Evolutionary conservation across 2,888 invertebrate species (phyloP), one percentile per base, ranked within the genome.

Genomic region (Drosophila melanosoma): DNA sequence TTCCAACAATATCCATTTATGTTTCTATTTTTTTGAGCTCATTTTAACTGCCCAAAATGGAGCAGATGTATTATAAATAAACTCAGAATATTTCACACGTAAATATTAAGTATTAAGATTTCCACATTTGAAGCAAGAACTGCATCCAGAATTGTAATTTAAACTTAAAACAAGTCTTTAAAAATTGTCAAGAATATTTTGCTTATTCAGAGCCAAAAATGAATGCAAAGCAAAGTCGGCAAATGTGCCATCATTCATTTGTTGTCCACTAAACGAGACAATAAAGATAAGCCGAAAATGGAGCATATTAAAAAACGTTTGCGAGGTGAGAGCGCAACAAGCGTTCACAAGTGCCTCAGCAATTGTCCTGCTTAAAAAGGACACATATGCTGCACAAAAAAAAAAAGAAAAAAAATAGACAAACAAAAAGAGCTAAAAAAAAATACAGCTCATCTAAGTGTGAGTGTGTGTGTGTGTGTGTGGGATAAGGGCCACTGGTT

Each of bases 241-340:
- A 65, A 66, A 65, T 48, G 58, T 40, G 35, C 79, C 70, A 91
- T 91, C 87, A 83, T 81, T 91, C 85, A 83, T 88, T 69, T 61
- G 71, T 38, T 81, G 74, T 68, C 85, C 84, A 91, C 92, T 91
- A 91, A 91, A 91, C 89, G 91, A 83, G 87, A 84, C 90, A 87
- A 92, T 92, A 92, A 92, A 92, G 93, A 92, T 92, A 92, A 91
- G 82, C 82, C 77, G 58, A 85, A 86, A 88, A 82, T 82, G 83
- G 81, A 82, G 79, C 87, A 83, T 83, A 90, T 88, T 89, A 87
- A 86, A 82, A 81, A 76, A 66, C 49, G 59, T 60, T 54, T 59
- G 58, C 79, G 74, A 66, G 60, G 74, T 60, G 71, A 56, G 64
- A 71, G 81, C 81, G 86, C 86, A 89, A 89, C 86, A 83, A 88